phyloP scores from a whole-genome alignment of 2,113 vertebrate species.

The Penelope pileata region DNA sequence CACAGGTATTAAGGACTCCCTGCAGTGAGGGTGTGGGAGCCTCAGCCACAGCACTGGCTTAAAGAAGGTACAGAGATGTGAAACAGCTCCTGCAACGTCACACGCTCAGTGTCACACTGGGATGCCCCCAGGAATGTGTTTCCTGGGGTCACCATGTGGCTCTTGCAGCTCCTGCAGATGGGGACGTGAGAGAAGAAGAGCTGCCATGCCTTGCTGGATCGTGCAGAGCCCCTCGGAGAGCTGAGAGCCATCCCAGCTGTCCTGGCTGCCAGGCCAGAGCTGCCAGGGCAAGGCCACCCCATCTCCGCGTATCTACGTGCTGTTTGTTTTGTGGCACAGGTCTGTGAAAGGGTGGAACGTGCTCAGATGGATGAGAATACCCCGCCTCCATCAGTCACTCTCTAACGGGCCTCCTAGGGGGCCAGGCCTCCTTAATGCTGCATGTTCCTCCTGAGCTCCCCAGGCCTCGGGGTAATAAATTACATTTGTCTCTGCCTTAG shows the following conservation, averaged over 20 bases:
- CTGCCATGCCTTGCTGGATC: neutral
- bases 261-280: neutral
- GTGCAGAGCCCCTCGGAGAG: neutral
- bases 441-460: slow-evolving; percentile 29
- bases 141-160: neutral
- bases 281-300: rapidly evolving
- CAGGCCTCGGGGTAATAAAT: slow-evolving; percentile 54
- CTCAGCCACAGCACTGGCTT: neutral
- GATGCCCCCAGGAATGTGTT: rapidly evolving
- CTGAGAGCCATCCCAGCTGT: neutral
- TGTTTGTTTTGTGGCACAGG: neutral
- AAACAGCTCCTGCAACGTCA: neutral
- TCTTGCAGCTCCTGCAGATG: neutral
- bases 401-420: slow-evolving; percentile 23
- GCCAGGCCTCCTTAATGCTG: slow-evolving; percentile 3
- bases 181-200: neutral
- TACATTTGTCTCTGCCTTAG: slow-evolving; percentile 43
- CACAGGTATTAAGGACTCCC: neutral
- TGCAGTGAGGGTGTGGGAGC: rapidly evolving
- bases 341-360: neutral
- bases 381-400: slow-evolving; percentile 47
- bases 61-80: rapidly evolving
- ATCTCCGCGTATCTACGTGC: neutral
- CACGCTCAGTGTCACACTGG: rapidly evolving
- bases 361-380: neutral